These are phyloP conservation scores for Copidosoma aretas DNA, from an alignment of 2,888 invertebrate species.

Conservation along the genomic window DNA sequence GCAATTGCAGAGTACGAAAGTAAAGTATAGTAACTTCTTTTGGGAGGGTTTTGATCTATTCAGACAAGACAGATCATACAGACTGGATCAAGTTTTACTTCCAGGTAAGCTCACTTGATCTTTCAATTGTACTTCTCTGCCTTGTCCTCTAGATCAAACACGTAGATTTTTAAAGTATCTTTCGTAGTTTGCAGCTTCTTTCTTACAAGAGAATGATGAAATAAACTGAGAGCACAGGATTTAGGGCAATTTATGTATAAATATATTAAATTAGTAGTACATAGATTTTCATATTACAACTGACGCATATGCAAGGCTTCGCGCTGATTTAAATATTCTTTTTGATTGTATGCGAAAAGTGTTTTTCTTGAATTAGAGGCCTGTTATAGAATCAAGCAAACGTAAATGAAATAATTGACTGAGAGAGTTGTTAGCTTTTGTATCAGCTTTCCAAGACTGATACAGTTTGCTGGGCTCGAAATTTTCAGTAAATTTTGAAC, in stretches of 20 bases:
- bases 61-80: background rate
- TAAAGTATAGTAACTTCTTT: background rate
- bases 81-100: background rate
- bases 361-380: background rate
- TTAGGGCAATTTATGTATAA: background rate
- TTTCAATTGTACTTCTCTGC: slow-evolving; percentile 3
- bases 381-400: slow-evolving; percentile 25
- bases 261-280: background rate
- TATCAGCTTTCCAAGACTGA: background rate
- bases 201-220: background rate
- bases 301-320: background rate
- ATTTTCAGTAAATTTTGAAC: background rate
- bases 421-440: background rate
- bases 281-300: background rate
- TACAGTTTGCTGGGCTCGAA: background rate
- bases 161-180: background rate
- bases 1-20: too few relatives aligned
- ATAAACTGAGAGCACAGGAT: background rate
- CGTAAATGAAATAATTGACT: slow-evolving; percentile 24
- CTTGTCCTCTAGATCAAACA: slow-evolving; percentile 1
- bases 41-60: background rate
- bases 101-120: background rate
- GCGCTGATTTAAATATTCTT: background rate
- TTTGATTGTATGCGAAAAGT: background rate
- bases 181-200: background rate